phyloP scores from a whole-genome alignment of 2,113 vertebrate genomes.

The Archocentrus centrarchus region DNA sequence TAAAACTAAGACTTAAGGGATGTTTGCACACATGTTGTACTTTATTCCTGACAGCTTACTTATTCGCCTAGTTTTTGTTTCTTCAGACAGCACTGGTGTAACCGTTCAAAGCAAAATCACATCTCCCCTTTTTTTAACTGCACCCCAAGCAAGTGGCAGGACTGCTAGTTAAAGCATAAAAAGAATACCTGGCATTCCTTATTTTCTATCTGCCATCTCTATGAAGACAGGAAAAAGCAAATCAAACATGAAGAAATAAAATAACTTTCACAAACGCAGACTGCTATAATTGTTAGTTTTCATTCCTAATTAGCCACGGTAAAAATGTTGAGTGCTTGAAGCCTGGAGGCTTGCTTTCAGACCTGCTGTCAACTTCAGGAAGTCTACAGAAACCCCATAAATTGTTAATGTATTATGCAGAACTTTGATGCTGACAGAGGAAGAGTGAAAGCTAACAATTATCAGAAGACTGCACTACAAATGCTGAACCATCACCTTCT shows the following conservation, averaged over 20 bases:
- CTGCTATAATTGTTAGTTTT: conserved; percentile 61
- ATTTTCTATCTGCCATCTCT: conserved; percentile 28
- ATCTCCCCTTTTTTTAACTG: background rate
- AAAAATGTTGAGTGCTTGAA: conserved; percentile 30
- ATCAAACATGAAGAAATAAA: background rate
- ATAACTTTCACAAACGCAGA: conserved; percentile 26
- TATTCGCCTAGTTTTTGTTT: background rate
- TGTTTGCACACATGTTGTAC: background rate
- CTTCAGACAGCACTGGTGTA: background rate
- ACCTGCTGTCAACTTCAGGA: conserved; percentile 65
- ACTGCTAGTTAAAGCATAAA: conserved; percentile 12
- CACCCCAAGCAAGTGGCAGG: background rate
- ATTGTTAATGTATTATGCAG: conserved; percentile 42
- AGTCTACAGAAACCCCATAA: conserved; percentile 58
- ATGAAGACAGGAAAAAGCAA: conserved; percentile 7
- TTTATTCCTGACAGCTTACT: background rate
- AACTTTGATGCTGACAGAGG: conserved; percentile 34
- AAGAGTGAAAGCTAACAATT: conserved; percentile 52
- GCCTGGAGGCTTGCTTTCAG: conserved; percentile 59
- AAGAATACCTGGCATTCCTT: conserved; percentile 54
- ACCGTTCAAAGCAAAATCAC: background rate
- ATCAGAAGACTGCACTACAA: conserved; percentile 8
- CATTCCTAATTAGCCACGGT: conserved; percentile 57
- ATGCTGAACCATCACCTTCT: conserved; percentile 10
- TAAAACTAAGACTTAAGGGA: background rate